Percentiles rank a stretch among this genome's conserved stretches.
These are phyloP conservation scores for Heliconius ethilla DNA, from an alignment of 2,888 invertebrate genomes.

Conservation along the genomic window DNA sequence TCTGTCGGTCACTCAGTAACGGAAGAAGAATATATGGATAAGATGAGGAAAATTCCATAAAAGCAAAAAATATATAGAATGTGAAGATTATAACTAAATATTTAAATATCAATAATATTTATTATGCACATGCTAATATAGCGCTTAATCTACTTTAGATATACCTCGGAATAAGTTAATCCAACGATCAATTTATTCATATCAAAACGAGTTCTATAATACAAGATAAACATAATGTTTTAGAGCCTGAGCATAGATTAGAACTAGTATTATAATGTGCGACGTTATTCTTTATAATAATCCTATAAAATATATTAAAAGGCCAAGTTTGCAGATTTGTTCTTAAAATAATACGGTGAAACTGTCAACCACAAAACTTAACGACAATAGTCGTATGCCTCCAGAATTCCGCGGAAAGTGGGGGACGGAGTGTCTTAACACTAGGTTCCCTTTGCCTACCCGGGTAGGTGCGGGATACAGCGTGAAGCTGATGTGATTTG, in stretches of 20 bases:
- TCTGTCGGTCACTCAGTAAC: background rate
- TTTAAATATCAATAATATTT: background rate
- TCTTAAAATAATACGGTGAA: too few relatives aligned
- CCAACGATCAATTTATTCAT: constrained; percentile 25
- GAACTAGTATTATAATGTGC: background rate
- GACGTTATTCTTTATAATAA: background rate
- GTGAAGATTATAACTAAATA: background rate
- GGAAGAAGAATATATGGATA: too few relatives aligned
- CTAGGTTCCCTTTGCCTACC: too few relatives aligned
- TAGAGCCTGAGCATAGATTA: constrained; percentile 17
- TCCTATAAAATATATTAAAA: background rate
- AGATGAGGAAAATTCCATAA: background rate
- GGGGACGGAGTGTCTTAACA: too few relatives aligned
- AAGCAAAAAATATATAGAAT: background rate
- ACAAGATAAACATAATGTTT: constrained; percentile 22
- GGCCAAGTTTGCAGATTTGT: background rate
- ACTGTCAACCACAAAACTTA: too few relatives aligned
- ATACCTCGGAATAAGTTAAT: constrained; percentile 22
- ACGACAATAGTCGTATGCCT: too few relatives aligned
- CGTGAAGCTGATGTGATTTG: too few relatives aligned
- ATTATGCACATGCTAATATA: background rate
- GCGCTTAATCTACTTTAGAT: constrained; percentile 14
- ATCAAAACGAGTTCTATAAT: constrained; percentile 25
- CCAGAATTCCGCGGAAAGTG: too few relatives aligned
- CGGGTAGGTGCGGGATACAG: too few relatives aligned